Evolutionary conservation across 2,113 vertebrate genomes (phyloP).

Genomic region (Plecturocebus donacophilus): DNA sequence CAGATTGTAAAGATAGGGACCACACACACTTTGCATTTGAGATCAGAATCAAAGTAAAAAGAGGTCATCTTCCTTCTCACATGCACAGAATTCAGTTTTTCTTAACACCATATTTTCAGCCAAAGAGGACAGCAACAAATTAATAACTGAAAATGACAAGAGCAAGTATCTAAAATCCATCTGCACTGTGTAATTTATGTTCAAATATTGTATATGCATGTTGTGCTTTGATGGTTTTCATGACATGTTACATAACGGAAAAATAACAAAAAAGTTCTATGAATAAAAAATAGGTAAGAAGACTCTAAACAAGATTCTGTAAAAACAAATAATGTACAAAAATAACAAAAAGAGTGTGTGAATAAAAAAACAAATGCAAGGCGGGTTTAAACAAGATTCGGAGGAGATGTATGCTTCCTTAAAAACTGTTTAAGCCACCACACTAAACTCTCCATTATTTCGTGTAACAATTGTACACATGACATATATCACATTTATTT

Average conservation of each 20-base stretch:
- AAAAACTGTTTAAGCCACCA: neutral
- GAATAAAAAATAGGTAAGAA: neutral
- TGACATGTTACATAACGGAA: neutral
- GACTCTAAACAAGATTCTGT: neutral
- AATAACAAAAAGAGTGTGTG: neutral
- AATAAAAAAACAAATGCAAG: neutral
- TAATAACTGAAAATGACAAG: neutral
- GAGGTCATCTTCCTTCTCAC: neutral
- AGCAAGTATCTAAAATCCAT: neutral
- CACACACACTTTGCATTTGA: neutral
- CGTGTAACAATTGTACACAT: neutral
- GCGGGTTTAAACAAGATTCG: rapidly evolving
- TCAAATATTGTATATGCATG: neutral
- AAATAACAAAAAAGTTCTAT: neutral
- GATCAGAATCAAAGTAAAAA: neutral
- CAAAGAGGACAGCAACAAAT: neutral
- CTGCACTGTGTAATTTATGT: neutral
- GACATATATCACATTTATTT: rapidly evolving
- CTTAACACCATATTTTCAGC: neutral
- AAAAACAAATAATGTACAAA: neutral
- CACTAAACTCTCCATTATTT: neutral
- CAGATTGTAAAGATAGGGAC: neutral
- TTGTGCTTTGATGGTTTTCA: neutral
- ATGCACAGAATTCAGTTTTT: neutral
- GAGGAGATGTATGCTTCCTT: neutral